Percentiles rank a stretch among this genome's conserved stretches.
Conservation (phyloP, 2,113 vertebrate genomes). For the Labrus mixtus region DNA sequence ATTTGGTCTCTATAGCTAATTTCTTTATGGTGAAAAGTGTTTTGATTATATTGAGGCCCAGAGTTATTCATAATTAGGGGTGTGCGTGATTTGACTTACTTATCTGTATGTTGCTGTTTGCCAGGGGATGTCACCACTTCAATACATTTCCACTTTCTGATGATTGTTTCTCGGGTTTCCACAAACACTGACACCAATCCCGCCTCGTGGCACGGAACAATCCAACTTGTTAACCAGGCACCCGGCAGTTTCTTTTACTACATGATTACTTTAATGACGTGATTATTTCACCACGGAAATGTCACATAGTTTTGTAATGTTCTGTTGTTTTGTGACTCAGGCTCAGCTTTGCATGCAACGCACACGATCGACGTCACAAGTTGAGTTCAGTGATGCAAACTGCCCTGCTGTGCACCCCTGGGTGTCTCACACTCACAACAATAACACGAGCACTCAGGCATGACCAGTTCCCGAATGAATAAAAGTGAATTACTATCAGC, state of each 20-base stretch:
- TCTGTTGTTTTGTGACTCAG: constrained; percentile 44
- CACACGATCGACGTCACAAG: constrained; percentile 10
- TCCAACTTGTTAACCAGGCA: constrained; percentile 5
- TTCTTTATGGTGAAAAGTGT: too few relatives aligned
- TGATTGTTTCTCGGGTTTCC: background rate
- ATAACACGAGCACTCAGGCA: background rate
- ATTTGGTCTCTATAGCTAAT: too few relatives aligned
- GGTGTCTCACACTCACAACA: constrained; percentile 5
- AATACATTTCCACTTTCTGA: constrained; percentile 1
- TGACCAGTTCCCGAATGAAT: constrained; percentile 6
- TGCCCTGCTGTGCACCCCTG: constrained; percentile 35
- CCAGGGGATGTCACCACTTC: background rate
- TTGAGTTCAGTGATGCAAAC: background rate
- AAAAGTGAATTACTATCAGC: constrained; percentile 14
- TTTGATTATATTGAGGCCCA: too few relatives aligned
- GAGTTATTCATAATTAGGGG: too few relatives aligned
- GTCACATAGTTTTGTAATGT: constrained; percentile 15
- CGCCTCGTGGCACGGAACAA: background rate
- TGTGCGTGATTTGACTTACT: too few relatives aligned
- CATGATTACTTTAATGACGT: constrained; percentile 43
- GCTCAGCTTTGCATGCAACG: background rate
- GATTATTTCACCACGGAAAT: constrained; percentile 27
- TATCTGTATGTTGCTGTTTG: too few relatives aligned
- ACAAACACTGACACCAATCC: background rate
- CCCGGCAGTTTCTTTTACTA: constrained; percentile 13